A percentile compares a stretch with the other conserved stretches of the same genome.
These are phyloP conservation scores for Morus bassanus DNA, from an alignment of 2,797 vertebrate species.

Conservation along the genomic window DNA sequence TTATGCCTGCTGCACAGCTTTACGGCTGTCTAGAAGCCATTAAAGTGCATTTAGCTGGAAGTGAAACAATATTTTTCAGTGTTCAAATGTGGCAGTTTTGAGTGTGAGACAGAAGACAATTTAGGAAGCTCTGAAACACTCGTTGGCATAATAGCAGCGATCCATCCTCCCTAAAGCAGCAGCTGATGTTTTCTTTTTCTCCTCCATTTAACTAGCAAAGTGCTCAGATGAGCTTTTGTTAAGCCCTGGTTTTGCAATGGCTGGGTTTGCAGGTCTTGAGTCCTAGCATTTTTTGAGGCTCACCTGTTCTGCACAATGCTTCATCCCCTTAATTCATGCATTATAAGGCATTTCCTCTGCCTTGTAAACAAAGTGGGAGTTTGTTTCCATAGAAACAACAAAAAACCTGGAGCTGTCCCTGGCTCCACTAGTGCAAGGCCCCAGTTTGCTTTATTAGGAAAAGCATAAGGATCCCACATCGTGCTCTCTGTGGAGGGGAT, in stretches of 20 bases:
- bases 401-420: not conserved
- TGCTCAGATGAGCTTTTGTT: not conserved
- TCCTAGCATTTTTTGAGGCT: not conserved
- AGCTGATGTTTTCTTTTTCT: slow-evolving; percentile 11
- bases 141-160: not conserved
- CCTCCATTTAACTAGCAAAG: slow-evolving; percentile 17
- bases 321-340: not conserved
- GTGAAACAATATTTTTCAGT: slow-evolving; percentile 60
- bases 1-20: slow-evolving; percentile 46
- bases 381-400: slow-evolving; percentile 51
- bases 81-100: slow-evolving; percentile 57
- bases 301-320: not conserved
- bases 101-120: slow-evolving; percentile 55
- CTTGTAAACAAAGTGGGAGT: slow-evolving; percentile 16
- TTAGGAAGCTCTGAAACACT: slow-evolving; percentile 50
- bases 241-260: not conserved
- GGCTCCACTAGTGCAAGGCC: not conserved
- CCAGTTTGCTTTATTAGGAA: not conserved
- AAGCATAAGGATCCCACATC: not conserved
- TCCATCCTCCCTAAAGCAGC: slow-evolving; percentile 38
- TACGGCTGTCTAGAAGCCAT: slow-evolving; percentile 22
- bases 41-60: slow-evolving; percentile 46
- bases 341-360: slow-evolving; percentile 24
- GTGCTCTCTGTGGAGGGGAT: not conserved
- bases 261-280: not conserved